These are phyloP conservation scores for Drosophila nr. medialis DNA, from an alignment of 2,888 invertebrate species.

Conservation along the genomic window DNA sequence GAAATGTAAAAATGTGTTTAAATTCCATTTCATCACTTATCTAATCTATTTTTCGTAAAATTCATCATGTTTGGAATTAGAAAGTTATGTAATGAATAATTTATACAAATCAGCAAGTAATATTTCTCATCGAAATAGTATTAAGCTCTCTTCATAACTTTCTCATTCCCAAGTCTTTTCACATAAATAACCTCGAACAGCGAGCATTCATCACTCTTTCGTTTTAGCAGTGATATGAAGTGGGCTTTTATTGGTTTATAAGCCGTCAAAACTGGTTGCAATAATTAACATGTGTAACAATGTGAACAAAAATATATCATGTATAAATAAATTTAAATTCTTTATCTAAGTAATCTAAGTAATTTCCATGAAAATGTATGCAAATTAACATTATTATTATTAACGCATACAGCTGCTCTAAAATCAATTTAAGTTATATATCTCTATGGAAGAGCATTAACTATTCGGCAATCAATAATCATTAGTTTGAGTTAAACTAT, in stretches of 20 bases:
- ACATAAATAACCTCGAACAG: background rate
- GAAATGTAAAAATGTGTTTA: background rate
- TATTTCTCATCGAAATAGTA: background rate
- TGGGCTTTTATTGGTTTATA: background rate
- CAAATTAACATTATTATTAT: background rate
- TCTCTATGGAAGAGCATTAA: background rate
- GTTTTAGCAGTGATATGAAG: background rate
- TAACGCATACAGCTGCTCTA: background rate
- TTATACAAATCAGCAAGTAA: background rate
- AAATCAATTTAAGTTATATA: background rate
- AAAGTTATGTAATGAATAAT: slow-evolving; percentile 5
- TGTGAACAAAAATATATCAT: background rate
- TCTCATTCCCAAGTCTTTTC: background rate
- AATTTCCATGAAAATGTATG: background rate
- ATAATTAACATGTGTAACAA: slow-evolving; percentile 11
- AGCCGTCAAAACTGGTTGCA: slow-evolving; percentile 19
- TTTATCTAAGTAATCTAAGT: background rate
- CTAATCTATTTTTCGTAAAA: background rate
- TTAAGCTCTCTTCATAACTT: slow-evolving; percentile 1
- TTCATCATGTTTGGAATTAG: background rate
- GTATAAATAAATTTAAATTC: background rate
- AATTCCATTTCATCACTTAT: background rate
- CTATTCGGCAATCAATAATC: background rate
- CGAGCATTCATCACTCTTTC: slow-evolving; percentile 5
- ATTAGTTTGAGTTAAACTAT: background rate